Conservation (phyloP, 2,797 vertebrate species). For the Sternarchorhynchus goeldii region DNA sequence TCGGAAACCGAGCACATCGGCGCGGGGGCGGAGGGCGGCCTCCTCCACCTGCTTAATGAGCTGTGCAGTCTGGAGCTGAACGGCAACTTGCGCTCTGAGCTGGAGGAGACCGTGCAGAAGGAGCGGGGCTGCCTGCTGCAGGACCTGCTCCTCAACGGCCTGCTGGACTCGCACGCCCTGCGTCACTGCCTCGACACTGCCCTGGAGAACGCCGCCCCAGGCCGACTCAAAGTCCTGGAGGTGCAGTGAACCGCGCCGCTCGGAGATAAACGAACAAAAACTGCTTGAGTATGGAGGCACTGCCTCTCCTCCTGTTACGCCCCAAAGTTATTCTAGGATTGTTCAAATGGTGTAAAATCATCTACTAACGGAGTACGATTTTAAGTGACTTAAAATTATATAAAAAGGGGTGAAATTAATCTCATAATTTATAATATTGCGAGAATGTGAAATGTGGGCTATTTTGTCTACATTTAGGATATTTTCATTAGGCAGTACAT, state of each 20-base stretch:
- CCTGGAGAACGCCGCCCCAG: conserved; percentile 81
- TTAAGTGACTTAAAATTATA: too few species aligned
- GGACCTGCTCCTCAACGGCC: conserved; percentile 83
- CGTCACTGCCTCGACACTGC: conserved; percentile 84
- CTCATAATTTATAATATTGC: too few species aligned
- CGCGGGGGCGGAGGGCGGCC: conserved; percentile 66
- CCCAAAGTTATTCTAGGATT: too few species aligned
- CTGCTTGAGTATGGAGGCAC: not conserved
- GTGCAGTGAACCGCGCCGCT: conserved; percentile 63
- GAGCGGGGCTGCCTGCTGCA: conserved; percentile 81
- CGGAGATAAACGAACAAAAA: not conserved
- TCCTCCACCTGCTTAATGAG: conserved; percentile 80
- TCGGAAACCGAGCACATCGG: conserved; percentile 39
- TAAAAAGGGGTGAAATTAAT: too few species aligned
- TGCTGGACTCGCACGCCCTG: conserved; percentile 77
- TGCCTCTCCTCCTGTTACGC: not conserved
- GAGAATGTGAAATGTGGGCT: too few species aligned
- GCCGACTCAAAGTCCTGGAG: conserved; percentile 87
- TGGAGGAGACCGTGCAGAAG: conserved; percentile 80
- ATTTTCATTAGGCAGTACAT: too few species aligned
- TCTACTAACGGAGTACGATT: too few species aligned
- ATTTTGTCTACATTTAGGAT: too few species aligned
- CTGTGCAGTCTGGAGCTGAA: conserved; percentile 88
- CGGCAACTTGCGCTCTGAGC: conserved; percentile 86
- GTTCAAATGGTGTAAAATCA: not conserved